Conservation (phyloP, 2,888 invertebrate genomes). For the Pandemis heparana region DNA sequence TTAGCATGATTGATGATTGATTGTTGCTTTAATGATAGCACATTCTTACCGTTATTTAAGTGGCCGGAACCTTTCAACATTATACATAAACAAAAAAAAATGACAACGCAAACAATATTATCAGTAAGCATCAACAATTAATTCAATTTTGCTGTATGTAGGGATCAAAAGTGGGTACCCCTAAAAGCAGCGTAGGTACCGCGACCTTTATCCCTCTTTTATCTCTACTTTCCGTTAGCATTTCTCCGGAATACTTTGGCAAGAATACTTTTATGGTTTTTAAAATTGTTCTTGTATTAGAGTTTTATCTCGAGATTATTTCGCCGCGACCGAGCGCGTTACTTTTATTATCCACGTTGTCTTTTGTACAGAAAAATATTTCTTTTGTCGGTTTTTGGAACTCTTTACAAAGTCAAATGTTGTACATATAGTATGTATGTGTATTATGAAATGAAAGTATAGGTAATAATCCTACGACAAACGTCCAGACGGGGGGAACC, state of each 20-base stretch:
- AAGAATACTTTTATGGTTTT: constrained; percentile 38
- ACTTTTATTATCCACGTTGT: constrained; percentile 32
- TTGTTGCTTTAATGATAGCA: too few relatives aligned
- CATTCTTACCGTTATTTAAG: too few relatives aligned
- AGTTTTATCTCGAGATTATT: constrained; percentile 36
- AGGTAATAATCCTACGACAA: too few relatives aligned
- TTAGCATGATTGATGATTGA: too few relatives aligned
- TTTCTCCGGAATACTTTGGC: constrained; percentile 15
- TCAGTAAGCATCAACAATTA: too few relatives aligned
- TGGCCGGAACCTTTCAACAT: too few relatives aligned
- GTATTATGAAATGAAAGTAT: too few relatives aligned
- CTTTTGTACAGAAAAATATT: constrained; percentile 16
- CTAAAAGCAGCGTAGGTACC: background rate
- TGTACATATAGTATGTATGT: too few relatives aligned
- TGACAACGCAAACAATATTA: too few relatives aligned
- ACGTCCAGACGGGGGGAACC: too few relatives aligned
- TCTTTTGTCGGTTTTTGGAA: constrained; percentile 3
- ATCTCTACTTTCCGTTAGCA: constrained; percentile 20
- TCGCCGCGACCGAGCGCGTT: constrained; percentile 16
- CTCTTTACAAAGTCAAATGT: background rate
- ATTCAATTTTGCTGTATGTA: background rate
- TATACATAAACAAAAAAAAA: too few relatives aligned
- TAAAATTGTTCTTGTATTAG: constrained; percentile 39
- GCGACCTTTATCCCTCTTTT: constrained; percentile 13
- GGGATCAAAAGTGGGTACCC: background rate